Percentiles rank a stretch among this genome's conserved stretches.
These are phyloP conservation scores for Centroberyx gerrardi DNA, from an alignment of 2,797 vertebrate genomes.

Conservation along the genomic window DNA sequence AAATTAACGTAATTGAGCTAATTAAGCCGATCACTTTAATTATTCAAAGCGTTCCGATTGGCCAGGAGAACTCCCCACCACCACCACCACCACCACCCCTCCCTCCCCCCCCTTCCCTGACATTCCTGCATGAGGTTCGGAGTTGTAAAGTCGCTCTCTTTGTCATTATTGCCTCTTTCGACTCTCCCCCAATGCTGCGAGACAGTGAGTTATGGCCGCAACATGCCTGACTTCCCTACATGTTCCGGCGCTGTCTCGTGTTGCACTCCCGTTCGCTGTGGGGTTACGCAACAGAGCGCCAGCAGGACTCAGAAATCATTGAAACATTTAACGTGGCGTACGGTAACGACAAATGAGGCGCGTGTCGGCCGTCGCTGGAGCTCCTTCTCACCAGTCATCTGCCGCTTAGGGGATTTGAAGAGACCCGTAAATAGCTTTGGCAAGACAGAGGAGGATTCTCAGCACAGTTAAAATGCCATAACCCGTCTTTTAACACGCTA, in stretches of 20 bases:
- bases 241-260: conserved; percentile 57
- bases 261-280: conserved; percentile 50
- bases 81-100: conserved; percentile 61
- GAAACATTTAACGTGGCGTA: conserved; percentile 32
- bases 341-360: conserved; percentile 44
- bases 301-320: conserved; percentile 34
- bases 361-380: conserved; percentile 26
- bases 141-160: conserved; percentile 79
- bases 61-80: conserved; percentile 81
- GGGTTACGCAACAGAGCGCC: background rate
- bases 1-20: conserved; percentile 94
- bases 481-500: conserved; percentile 40
- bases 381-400: conserved; percentile 33
- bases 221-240: conserved; percentile 60
- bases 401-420: conserved; percentile 35
- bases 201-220: conserved; percentile 68
- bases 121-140: conserved; percentile 81
- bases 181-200: conserved; percentile 52
- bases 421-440: conserved; percentile 53
- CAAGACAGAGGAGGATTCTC: conserved; percentile 42
- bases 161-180: conserved; percentile 62
- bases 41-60: conserved; percentile 91
- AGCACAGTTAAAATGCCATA: conserved; percentile 44
- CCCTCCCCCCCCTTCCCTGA: conserved; percentile 66
- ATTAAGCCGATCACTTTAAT: conserved; percentile 94